Base-by-base conservation (phyloP, 2,888 invertebrate genomes). In the Erynnis tages region DNA sequence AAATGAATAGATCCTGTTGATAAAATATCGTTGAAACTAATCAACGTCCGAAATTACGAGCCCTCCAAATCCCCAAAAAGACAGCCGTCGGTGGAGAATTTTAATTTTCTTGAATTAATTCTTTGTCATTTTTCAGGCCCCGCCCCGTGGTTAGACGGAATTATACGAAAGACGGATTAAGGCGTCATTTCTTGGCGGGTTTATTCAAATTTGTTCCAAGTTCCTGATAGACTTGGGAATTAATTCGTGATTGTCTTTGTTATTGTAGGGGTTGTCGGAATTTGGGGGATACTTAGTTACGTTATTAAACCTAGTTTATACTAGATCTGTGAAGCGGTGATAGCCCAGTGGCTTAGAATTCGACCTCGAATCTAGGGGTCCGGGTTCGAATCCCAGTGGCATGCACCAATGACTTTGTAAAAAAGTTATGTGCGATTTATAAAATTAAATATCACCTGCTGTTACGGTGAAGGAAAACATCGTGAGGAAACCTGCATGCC, bases 101-200 rank as follows among this genome's bases (percentile, higher is more conserved):
- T 72, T 71, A 73, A 76, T 73, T 75, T 75, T 67, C 59, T 53
- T 59, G 63, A 74, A 76, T 74, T 76, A 75, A 78, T 77, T 73
- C 61, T 60, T 66, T 64, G 70, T 66, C 66, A 73, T 78, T 77
- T 76, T 72, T 73, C 71, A 71, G 62, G 57, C 62, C 56, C 48
- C 50, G 55, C 59, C 58, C 54, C 57, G 54, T 52, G 50, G 48
- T 45, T 55, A 55, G 53, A 16, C 47, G 66, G 58, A 71, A 70
- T 73, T 71, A 71, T 67, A 67, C 19, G 14, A 27, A 63, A 67
- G 78, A 73, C 66, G 69, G 77, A 79, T 79, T 73, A 77, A 66
- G 58, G 66, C 66, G 62, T 69, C 68, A 71, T 76, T 77, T 73
- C 67, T 70, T 67, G 68, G 63, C 63, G 45, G 63, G 63, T 69